phyloP scores from a whole-genome alignment of 2,888 invertebrate species.

The Serripes groenlandicus region DNA sequence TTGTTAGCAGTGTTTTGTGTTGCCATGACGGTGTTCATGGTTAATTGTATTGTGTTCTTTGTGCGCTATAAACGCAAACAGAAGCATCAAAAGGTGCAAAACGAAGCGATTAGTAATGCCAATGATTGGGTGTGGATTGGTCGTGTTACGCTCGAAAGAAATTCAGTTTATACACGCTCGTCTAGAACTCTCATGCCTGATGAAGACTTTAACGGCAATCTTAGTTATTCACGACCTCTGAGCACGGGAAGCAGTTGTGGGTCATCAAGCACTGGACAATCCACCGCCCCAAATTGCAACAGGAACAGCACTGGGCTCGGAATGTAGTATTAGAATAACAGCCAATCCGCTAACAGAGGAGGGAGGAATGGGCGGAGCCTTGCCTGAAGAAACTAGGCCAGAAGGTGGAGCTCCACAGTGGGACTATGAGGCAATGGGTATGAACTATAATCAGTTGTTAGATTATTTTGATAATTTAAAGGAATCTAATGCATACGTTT shows the following conservation, averaged over 20 bases:
- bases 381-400: constrained; percentile 61
- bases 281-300: constrained; percentile 88
- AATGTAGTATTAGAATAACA: constrained; percentile 87
- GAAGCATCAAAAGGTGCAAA: constrained; percentile 69
- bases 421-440: constrained; percentile 86
- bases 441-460: constrained; percentile 99
- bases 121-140: constrained; percentile 94
- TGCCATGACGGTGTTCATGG: constrained; percentile 95
- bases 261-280: constrained; percentile 31
- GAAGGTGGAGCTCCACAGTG: constrained; percentile 78
- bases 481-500: constrained; percentile 89
- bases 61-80: constrained; percentile 88
- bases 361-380: constrained; percentile 56
- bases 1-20: constrained; percentile 97
- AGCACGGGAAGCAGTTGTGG: constrained; percentile 56
- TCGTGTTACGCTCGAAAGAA: constrained; percentile 90
- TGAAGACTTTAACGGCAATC: constrained; percentile 86
- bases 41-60: constrained; percentile 98
- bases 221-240: constrained; percentile 78
- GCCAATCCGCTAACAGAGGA: constrained; percentile 82
- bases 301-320: constrained; percentile 86
- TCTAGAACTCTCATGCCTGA: constrained; percentile 85
- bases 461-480: constrained; percentile 99
- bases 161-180: constrained; percentile 85
- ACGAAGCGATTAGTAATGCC: constrained; percentile 80